Evolutionary conservation across 2,113 vertebrate genomes (phyloP).

Genomic region (Prochilodus magdalenae): DNA sequence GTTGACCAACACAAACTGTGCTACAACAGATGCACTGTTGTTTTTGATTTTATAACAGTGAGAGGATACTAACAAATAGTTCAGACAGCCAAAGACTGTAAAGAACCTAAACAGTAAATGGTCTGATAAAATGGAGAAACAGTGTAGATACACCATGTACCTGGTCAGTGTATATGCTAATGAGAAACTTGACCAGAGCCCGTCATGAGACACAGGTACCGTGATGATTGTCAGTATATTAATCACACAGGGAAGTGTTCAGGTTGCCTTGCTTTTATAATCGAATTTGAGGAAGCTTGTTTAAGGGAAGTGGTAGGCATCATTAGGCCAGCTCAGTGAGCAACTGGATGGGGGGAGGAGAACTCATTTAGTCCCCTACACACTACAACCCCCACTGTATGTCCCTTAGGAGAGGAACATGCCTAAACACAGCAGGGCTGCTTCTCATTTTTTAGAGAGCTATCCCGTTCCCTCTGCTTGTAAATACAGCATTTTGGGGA

Average conservation of each 20-base stretch:
- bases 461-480: background rate
- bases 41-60: too few relatives aligned
- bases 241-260: constrained; percentile 36
- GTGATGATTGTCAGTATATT: background rate
- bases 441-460: constrained; percentile 32
- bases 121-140: too few relatives aligned
- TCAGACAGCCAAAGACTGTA: too few relatives aligned
- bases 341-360: constrained; percentile 11
- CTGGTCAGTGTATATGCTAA: too few relatives aligned
- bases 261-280: constrained; percentile 28
- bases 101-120: too few relatives aligned
- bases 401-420: constrained; percentile 26
- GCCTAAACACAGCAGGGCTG: constrained; percentile 16
- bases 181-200: background rate
- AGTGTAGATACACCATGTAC: too few relatives aligned
- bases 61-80: too few relatives aligned
- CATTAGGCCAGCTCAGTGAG: constrained; percentile 18
- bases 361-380: background rate
- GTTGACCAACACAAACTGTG: too few relatives aligned
- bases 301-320: constrained; percentile 22
- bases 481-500: constrained; percentile 17
- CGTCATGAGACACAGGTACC: background rate
- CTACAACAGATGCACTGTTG: too few relatives aligned
- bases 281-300: constrained; percentile 30
- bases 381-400: background rate